Base-by-base conservation (phyloP, 2,888 invertebrate species). In the Agriopis aurantiaria region DNA sequence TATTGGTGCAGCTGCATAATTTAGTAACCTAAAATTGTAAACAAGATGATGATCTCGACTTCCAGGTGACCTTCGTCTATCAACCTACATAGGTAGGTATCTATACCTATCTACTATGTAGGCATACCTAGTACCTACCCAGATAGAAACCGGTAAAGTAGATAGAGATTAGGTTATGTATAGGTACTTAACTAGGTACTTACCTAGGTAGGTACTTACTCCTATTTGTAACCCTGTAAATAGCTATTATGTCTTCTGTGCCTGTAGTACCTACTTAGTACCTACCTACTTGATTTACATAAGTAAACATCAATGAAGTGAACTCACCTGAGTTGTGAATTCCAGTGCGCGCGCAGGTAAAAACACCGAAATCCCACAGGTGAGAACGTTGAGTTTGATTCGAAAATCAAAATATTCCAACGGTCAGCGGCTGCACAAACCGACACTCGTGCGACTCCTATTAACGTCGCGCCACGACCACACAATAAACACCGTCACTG, bases 321-420 rank as follows among this genome's bases (percentile, higher is more conserved):
- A 62, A 45, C 52, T 45, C 82, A 94, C 94, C 94, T 94, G 90
- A 88, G 82, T 86, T 86, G 86, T 89, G 87, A 91, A 88, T 82
- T 88, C 81, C 83, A 80, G 84, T 94, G 93, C 93, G 93, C 93
- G 94, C 93, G 93, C 93, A 94, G 92, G 88, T 90, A 87, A 71
- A 85, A 88, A 88, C 88, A 88, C 88, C 88, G 83, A 88, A 92
- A 90, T 93, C 90, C 92, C 90, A 93, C 92, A 93, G 93, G 93
- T 92, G 92, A 90, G 92, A 90, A 90, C 89, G 89, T 88, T 91
- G 87, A 82, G 84, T 85, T 85, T 78, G 79, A 85, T 84, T 89
- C 80, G 73, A 85, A 90, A 90, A 85, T 85, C 80, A 85, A 86
- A 83, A 78, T 76, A 77, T 72, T 76, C 73, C 68, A 78, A 79